Conservation (phyloP, 2,888 invertebrate genomes). For the Hirtodrosophila duncani region DNA sequence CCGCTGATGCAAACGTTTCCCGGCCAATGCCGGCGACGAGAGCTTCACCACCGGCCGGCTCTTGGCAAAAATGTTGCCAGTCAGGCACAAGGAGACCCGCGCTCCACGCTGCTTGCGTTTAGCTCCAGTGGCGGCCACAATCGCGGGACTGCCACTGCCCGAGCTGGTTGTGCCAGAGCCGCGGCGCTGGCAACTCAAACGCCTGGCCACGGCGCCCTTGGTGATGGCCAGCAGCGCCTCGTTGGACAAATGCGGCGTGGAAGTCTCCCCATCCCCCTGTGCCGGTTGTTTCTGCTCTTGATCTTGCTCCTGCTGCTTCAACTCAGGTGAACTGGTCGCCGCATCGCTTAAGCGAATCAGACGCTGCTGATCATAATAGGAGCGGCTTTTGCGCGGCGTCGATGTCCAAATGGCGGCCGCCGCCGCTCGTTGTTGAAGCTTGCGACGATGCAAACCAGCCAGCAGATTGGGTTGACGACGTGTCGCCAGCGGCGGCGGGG, state of each 20-base stretch:
- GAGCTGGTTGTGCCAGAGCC: conserved; percentile 21
- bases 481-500: background rate
- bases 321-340: no score
- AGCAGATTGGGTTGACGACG: conserved; percentile 20
- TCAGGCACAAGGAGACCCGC: conserved; percentile 42
- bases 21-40: background rate
- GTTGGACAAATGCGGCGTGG: conserved; percentile 33
- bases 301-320: background rate
- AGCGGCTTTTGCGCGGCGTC: conserved; percentile 74
- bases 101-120: conserved; percentile 4
- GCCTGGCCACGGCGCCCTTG: background rate
- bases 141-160: conserved; percentile 9
- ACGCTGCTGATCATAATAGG: conserved; percentile 46
- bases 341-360: conserved; percentile 9
- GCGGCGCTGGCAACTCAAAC: conserved; percentile 3
- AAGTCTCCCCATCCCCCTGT: conserved; percentile 5
- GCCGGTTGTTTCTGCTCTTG: conserved; percentile 16
- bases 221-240: conserved; percentile 9
- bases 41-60: conserved; percentile 15
- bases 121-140: conserved; percentile 16
- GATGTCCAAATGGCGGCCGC: conserved; percentile 63
- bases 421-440: conserved; percentile 3
- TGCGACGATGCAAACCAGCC: conserved; percentile 21
- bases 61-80: conserved; percentile 59
- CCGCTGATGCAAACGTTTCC: conserved; percentile 26